Conservation (phyloP, 2,888 invertebrate genomes). For the Nysson spinosus region DNA sequence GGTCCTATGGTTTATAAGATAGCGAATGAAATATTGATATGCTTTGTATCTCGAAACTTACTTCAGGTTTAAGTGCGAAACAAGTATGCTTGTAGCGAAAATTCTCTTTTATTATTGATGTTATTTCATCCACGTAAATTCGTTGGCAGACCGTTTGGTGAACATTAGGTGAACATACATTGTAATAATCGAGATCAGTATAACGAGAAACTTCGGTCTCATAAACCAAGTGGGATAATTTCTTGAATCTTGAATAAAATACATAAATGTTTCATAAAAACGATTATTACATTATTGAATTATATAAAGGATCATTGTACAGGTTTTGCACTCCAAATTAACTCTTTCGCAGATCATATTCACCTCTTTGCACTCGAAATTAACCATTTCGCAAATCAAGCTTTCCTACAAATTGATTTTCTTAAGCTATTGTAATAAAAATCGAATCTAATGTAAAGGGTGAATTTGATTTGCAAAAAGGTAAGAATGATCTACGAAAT, state of each 20-base stretch:
- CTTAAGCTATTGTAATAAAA: too few relatives aligned
- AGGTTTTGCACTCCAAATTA: too few relatives aligned
- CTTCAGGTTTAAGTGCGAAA: slow-evolving; percentile 80
- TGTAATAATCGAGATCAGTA: slow-evolving; percentile 58
- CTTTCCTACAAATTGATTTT: too few relatives aligned
- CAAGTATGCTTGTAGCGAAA: slow-evolving; percentile 70
- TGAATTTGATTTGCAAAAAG: too few relatives aligned
- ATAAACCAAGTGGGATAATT: slow-evolving; percentile 50
- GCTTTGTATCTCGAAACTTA: slow-evolving; percentile 67
- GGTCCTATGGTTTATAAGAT: too few relatives aligned
- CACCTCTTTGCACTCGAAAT: too few relatives aligned
- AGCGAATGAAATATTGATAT: too few relatives aligned
- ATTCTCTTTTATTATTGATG: slow-evolving; percentile 66
- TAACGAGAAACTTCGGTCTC: slow-evolving; percentile 47
- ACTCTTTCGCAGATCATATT: too few relatives aligned
- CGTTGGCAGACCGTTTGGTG: slow-evolving; percentile 74
- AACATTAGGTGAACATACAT: slow-evolving; percentile 54
- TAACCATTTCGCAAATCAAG: too few relatives aligned
- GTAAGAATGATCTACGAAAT: too few relatives aligned
- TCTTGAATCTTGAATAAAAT: slow-evolving; percentile 44
- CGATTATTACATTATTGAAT: neutral
- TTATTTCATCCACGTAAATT: slow-evolving; percentile 76
- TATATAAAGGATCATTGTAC: too few relatives aligned
- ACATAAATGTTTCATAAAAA: neutral
- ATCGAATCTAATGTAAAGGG: too few relatives aligned